These are phyloP conservation scores for Apoda limacodes DNA, from an alignment of 2,888 invertebrate genomes.

Conservation along the genomic window DNA sequence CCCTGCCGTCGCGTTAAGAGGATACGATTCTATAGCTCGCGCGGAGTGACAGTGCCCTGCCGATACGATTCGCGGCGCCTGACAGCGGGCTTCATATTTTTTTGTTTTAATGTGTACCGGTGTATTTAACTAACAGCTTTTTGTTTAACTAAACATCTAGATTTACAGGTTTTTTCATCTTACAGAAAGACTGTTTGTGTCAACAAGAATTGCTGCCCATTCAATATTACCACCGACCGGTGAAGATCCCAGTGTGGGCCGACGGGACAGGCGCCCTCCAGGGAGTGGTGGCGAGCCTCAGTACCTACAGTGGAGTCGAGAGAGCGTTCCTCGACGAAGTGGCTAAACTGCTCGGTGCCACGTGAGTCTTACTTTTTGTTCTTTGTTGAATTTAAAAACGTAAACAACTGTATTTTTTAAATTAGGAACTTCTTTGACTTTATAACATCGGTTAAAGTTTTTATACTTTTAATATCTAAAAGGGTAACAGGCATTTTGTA, in stretches of 20 bases:
- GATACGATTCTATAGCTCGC: too few species aligned
- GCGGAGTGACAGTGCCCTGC: too few species aligned
- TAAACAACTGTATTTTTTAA: background rate
- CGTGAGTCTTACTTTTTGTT: conserved; percentile 45
- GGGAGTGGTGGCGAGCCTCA: conserved; percentile 83
- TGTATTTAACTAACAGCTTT: too few species aligned
- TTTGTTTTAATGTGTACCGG: too few species aligned
- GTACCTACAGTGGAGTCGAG: conserved; percentile 80
- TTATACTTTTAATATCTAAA: too few species aligned
- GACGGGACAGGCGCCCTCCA: conserved; percentile 62
- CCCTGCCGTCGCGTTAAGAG: too few species aligned
- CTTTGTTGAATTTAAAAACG: background rate
- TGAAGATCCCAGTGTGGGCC: conserved; percentile 50
- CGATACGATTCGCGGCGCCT: too few species aligned
- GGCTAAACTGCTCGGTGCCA: conserved; percentile 79
- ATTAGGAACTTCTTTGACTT: background rate
- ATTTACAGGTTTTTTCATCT: too few species aligned
- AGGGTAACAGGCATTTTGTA: too few species aligned
- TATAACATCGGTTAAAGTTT: background rate
- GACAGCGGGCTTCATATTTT: too few species aligned
- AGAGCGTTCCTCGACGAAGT: conserved; percentile 78
- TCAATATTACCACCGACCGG: conserved; percentile 79
- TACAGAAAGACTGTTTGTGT: conserved; percentile 75
- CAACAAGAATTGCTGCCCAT: conserved; percentile 69
- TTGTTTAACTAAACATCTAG: too few species aligned